A percentile compares a stretch with the other conserved stretches of the same genome.
Conservation (phyloP, 2,797 vertebrate genomes). For the Megalops cyprinoides region DNA sequence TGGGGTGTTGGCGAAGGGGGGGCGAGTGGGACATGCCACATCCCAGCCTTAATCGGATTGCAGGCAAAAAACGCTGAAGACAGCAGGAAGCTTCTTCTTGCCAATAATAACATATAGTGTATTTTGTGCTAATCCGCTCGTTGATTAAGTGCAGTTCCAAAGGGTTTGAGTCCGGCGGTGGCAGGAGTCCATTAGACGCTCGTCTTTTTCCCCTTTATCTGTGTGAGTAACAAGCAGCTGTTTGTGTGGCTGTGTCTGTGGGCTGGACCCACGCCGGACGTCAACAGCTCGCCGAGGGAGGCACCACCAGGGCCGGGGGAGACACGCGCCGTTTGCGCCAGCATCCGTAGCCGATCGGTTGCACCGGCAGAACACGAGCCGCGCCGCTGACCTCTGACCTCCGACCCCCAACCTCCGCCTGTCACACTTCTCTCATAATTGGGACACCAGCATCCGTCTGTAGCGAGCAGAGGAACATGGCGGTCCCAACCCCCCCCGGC, state of each 20-base stretch:
- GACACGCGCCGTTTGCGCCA: neutral
- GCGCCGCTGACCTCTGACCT: constrained; percentile 20
- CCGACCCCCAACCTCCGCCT: constrained; percentile 24
- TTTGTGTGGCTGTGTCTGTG: neutral
- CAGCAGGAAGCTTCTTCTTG: neutral
- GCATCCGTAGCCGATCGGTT: neutral
- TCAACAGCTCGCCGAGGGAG: too few species aligned
- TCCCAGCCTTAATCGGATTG: neutral
- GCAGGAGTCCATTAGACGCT: neutral
- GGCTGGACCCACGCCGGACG: neutral
- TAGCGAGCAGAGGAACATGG: neutral
- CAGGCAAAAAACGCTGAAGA: constrained; percentile 3
- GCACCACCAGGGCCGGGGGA: too few species aligned
- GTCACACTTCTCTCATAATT: constrained; percentile 16
- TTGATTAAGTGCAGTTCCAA: neutral
- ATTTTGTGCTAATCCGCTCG: constrained; percentile 15
- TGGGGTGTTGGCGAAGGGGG: neutral
- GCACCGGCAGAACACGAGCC: neutral
- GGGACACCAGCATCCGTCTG: neutral
- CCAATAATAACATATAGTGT: constrained; percentile 20
- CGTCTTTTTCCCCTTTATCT: neutral
- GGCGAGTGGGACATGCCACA: neutral
- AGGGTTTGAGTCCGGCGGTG: neutral
- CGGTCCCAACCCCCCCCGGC: too few species aligned
- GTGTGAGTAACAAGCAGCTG: neutral